Percentiles rank a stretch among this genome's conserved stretches.
phyloP scores from a whole-genome alignment of 2,888 invertebrate species.

The Acanthosepion lycidas region DNA sequence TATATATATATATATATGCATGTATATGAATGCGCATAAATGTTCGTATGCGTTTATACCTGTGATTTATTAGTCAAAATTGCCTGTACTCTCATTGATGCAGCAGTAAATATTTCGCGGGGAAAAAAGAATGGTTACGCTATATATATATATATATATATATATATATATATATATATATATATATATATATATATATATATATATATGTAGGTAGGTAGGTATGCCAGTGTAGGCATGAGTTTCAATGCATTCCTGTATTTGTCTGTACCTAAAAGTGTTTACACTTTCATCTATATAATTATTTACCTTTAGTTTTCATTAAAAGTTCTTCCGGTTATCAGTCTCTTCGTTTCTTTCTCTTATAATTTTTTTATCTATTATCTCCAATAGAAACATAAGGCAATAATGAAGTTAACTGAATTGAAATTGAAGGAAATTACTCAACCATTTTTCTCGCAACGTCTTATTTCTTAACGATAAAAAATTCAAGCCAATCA shows the following conservation, averaged over 20 bases:
- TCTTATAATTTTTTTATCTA: background rate
- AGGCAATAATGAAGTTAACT: background rate
- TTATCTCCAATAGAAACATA: background rate
- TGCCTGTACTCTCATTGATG: no score
- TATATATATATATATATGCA: no score
- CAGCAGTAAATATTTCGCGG: no score
- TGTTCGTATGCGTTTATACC: no score
- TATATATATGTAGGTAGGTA: background rate
- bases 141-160: background rate
- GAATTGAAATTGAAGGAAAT: conserved; percentile 9
- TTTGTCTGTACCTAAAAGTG: background rate
- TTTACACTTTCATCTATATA: background rate
- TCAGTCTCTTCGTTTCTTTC: background rate
- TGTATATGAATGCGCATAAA: no score
- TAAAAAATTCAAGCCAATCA: background rate
- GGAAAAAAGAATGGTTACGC: background rate
- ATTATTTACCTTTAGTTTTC: conserved; percentile 33
- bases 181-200: background rate
- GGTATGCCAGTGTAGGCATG: background rate
- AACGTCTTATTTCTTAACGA: background rate
- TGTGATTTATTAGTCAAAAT: no score
- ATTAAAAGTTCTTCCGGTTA: background rate
- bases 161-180: background rate
- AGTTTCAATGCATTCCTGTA: background rate
- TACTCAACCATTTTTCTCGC: background rate